Evolutionary conservation across 2,888 invertebrate species (phyloP).

Genomic region (Eurytoma californica): DNA sequence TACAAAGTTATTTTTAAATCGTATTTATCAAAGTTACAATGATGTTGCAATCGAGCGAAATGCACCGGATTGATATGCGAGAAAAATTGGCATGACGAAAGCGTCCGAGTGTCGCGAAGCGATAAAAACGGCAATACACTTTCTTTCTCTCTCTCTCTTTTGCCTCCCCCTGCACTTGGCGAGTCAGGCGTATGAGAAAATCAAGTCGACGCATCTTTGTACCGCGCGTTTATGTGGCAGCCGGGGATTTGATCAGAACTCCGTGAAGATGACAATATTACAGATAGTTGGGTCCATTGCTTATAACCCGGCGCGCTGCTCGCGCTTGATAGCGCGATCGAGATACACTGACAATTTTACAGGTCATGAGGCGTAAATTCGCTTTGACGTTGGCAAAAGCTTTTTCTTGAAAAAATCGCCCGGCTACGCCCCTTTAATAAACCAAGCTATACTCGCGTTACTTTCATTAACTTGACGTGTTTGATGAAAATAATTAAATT

Average conservation of each 20-base stretch:
- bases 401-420: not conserved
- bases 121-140: slow-evolving; percentile 45
- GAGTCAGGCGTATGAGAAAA: slow-evolving; percentile 25
- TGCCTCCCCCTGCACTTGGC: not conserved
- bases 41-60: too few species aligned
- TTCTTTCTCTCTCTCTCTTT: too few species aligned
- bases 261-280: slow-evolving; percentile 61
- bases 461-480: too few species aligned
- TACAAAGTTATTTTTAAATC: not conserved
- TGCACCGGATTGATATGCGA: too few species aligned
- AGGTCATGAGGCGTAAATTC: slow-evolving; percentile 40
- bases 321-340: slow-evolving; percentile 53
- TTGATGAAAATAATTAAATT: too few species aligned
- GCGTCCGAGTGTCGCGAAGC: not conserved
- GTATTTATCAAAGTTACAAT: not conserved
- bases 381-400: slow-evolving; percentile 32
- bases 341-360: slow-evolving; percentile 48
- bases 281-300: slow-evolving; percentile 61
- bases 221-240: slow-evolving; percentile 1
- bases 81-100: too few species aligned
- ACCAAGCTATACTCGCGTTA: too few species aligned
- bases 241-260: slow-evolving; percentile 42
- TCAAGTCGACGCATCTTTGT: slow-evolving; percentile 25
- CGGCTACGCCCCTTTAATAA: too few species aligned
- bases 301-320: slow-evolving; percentile 51